Base-by-base conservation (phyloP, 2,888 invertebrate species). In the Patella caerulea region DNA sequence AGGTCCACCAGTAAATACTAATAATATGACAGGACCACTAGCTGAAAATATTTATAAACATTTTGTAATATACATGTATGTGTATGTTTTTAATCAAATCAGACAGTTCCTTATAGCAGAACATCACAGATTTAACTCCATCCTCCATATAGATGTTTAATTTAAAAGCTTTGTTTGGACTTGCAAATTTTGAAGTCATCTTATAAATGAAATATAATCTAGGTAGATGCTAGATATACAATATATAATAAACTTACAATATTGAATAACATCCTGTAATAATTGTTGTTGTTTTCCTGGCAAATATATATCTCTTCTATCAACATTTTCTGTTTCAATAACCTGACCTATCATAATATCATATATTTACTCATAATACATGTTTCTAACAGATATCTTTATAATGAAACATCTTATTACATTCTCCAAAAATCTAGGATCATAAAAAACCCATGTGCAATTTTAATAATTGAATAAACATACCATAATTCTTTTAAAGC, bases 201-300 rank as follows among this genome's bases (percentile, higher is more conserved):
- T 45, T 45, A 45, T 45, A 45, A 45, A 9, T 45, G 9, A 45
- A 9, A 45, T 45, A 7, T 45, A 45, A n/a, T 9, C 73, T 54
- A 19, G 12, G 9, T 59, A 52, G 15, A 29, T 9, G n/a, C 69
- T 24, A 52, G 70, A 1, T 52, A 45, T 11, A 24, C 29, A 12
- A 17, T 14, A 74, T 14, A 53, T 55, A 73, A 55, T 17, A 19
- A 74, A 81, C 82, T 80, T 29, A 82, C 77, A 34, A 72, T 74
- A 83, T 72, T 78, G 75, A 12, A 86, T 82, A 11, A 83, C 87
- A 83, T 89, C 88, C 77, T 84, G 75, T 7, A 89, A 78, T 55
- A 89, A 78, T 70, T 86, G 81, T 9, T 80, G 76, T 76, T 89
- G 89, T 53, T 88, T 81, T 11, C 87, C 88, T 3, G 89, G 88